Conservation (phyloP, 2,888 invertebrate species). For the Campoletis raptor region DNA sequence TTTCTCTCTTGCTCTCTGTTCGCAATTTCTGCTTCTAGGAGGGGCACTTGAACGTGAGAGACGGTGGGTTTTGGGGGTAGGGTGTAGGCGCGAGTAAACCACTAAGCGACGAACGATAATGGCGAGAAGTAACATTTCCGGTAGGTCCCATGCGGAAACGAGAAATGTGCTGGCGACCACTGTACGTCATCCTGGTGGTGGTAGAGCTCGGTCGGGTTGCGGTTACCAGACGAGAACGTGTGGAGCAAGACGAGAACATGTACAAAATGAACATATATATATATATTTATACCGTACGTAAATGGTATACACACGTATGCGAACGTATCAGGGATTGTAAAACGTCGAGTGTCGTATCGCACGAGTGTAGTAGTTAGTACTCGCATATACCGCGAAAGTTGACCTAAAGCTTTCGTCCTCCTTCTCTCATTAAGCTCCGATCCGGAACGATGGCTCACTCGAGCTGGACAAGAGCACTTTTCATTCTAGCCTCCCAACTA, state of each 20-base stretch:
- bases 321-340: conserved; percentile 24
- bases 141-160: conserved; percentile 66
- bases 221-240: conserved; percentile 57
- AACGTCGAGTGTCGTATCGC: conserved; percentile 50
- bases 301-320: background rate
- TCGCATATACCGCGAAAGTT: conserved; percentile 54
- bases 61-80: conserved; percentile 10
- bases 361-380: conserved; percentile 46
- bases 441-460: conserved; percentile 57
- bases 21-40: conserved; percentile 31
- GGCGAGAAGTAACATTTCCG: conserved; percentile 69
- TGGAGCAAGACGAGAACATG: conserved; percentile 23
- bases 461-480: conserved; percentile 22
- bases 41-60: conserved; percentile 27
- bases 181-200: conserved; percentile 67
- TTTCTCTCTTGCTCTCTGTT: conserved; percentile 22
- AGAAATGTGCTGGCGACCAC: conserved; percentile 68
- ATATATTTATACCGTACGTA: background rate
- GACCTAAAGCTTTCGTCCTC: conserved; percentile 60
- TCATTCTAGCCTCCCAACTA: background rate
- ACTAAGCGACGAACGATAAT: conserved; percentile 70
- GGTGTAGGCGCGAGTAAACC: conserved; percentile 57
- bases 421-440: conserved; percentile 47
- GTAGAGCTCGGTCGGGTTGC: conserved; percentile 64
- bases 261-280: conserved; percentile 9